Base-by-base conservation (phyloP, 2,113 vertebrate genomes). In the Gracilinanus agilis region DNA sequence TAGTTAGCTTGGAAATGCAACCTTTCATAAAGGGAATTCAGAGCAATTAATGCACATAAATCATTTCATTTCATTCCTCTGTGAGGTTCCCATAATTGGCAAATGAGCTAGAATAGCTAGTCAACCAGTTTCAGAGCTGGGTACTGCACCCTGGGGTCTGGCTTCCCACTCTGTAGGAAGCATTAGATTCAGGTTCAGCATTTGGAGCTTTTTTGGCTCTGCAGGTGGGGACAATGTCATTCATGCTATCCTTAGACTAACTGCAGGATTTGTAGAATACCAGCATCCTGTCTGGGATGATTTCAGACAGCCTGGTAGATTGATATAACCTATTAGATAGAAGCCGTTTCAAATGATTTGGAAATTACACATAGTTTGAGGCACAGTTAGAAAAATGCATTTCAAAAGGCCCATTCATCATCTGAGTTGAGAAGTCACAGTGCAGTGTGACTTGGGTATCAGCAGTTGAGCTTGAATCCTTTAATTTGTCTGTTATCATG, bases 401-500 rank as follows among this genome's bases (percentile, higher is more conserved):
- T 89, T 94, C 49, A 34, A 93, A 92, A 83, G 2, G 89, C 93
- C 53, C 24, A 88, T 94, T 95, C 5, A 40, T 95, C 55, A 94
- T 91, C 49, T 24, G 89, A 93, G 29, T 94, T 94, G 93, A 90
- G 61, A 89, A 91, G 92, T 40, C 89, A 93, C 90, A 91, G 27
- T 55, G 67, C 49, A 55, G 9, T 53, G 0, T 55, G 12, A 54
- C 58, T 95, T 96, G 24, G 67, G 83, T 90, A 24, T 91, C 67
- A 94, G 90, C 44, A 83, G 1, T 93, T 90, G 25, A 92, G 90
- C 89, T 94, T 90, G 21, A 94, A 25, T 92, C 0, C 5, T 92
- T 92, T 96, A 96, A 96, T 96, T 95, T 29, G 29, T 89, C 88
- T 92, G 53, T 97, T 91, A 89, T 12, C 61, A 19, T 6, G 54